Base-by-base conservation (phyloP, 2,113 vertebrate genomes). In the Bos indicus region DNA sequence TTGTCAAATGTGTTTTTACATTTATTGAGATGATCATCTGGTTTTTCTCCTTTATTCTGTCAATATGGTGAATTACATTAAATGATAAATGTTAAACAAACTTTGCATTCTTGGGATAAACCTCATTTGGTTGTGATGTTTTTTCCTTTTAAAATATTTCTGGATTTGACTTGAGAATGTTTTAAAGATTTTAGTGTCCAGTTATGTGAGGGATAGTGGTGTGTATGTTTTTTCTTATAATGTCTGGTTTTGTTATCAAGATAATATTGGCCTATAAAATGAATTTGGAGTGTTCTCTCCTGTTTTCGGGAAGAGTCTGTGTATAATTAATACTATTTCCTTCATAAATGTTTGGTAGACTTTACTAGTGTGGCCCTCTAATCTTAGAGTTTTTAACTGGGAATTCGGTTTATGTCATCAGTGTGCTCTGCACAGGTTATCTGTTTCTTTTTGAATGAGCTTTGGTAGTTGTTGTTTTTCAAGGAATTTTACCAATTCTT, bases 141-240 rank as follows among this genome's bases (percentile, higher is more conserved):
- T 95, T 87, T 71, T 81, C 64, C 64, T 90, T 95, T 93, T 57
- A 78, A 90, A 93, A 60, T 93, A 95, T 93, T 97, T 86, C n/a
- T 93, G 67, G 16, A 86, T 90, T 92, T 81, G 48, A 86, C 46
- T 85, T 67, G 26, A 90, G 56, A 59, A 43, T 71, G 10, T 93
- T 95, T 67, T 54, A 71, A 86, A 71, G 51, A 74, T 81, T 87
- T 87, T 78, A 62, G 30, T 83, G 26, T 83, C 36, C 54, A 82
- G 21, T 40, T 74, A 43, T 30, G n/a, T 51, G 30, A 83, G n/a
- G 7, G 67, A 82, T 82, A 77, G 30, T 54, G 48, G 9, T 59
- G 23, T 52, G 0, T 62, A 56, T 9, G 5, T 60, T 81, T 80
- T 60, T 62, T 81, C 48, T 81, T 52, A 52, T 52, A n/a, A n/a